Evolutionary conservation across 1,140 invertebrate genomes (phyloP), one percentile per base, ranked within the genome.

Genomic region (Myzus persicae): DNA sequence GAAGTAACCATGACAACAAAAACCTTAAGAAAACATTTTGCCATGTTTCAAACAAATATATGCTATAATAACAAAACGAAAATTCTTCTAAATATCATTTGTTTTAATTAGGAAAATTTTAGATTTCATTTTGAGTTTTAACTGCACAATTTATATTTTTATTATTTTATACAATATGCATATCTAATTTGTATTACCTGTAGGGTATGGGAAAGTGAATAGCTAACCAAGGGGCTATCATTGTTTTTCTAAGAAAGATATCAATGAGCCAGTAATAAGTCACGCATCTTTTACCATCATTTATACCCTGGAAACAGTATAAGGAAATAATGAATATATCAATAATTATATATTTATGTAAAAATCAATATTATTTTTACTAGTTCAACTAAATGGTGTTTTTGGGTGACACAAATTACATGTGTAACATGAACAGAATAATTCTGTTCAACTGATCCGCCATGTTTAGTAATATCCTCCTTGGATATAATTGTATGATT

Each of bases 191-290:
- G 9, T 22, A 9, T 81, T 95, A 95, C 90, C 96, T 96, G 95
- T 97, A 98, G 36, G 98, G 96, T 48, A 97, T 96, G 2, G 99
- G 99, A 94, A 99, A 96, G 95, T 99, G 99, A 54, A 99, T 95
- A 5, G 98, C 98, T 94, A 98, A 97, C 97, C 98, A 99, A 0
- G 99, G 99, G 4, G 98, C 98, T 93, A 97, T 94, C 94, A 99
- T 97, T 94, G 97, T 97, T 94, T 98, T 97, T 91, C 97, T 97
- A 6, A 96, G 94, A 93, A 99, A 96, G 46, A 98, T 97, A 95
- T 99, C 99, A 93, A 97, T 98, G 31, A 99, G 95, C 99, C 99
- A 99, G 95, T 98, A 98, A 31, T 98, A 97, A 18, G 98, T 99
- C 11, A 99, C 98, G 94, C 98, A 98, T 42, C 98, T 97, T 97